Percentiles rank a stretch among this genome's conserved stretches.
These are phyloP conservation scores for Zygaena filipendulae DNA, from an alignment of 2,888 invertebrate species.

Conservation along the genomic window DNA sequence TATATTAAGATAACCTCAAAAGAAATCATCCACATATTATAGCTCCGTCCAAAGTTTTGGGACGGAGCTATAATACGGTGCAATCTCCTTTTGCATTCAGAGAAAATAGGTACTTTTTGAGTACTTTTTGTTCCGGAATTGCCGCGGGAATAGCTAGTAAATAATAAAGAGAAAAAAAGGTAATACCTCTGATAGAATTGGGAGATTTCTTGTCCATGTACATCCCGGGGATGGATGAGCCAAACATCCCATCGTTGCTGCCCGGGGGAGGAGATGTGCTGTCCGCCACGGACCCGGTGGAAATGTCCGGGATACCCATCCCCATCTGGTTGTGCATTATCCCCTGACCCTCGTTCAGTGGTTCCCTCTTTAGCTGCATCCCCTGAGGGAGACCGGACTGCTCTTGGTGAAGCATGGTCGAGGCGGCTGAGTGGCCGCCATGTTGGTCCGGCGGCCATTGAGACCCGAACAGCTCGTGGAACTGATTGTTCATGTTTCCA, in stretches of 20 bases:
- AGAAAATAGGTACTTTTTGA: too few species aligned
- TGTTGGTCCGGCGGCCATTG: conserved; percentile 65
- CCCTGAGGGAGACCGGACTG: conserved; percentile 31
- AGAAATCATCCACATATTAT: too few species aligned
- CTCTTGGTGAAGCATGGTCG: conserved; percentile 52
- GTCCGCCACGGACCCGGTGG: conserved; percentile 61
- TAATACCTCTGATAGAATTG: conserved; percentile 74
- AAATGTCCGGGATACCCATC: conserved; percentile 36
- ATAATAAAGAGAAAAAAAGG: too few species aligned
- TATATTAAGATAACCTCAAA: too few species aligned
- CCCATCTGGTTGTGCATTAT: conserved; percentile 51
- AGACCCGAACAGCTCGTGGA: conserved; percentile 59
- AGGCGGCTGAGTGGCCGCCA: conserved; percentile 55
- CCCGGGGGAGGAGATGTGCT: conserved; percentile 71
- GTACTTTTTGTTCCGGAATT: too few species aligned
- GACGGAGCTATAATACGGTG: too few species aligned
- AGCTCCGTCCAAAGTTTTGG: too few species aligned
- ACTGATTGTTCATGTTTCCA: conserved; percentile 54
- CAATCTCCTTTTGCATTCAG: too few species aligned
- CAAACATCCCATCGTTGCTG: conserved; percentile 52
- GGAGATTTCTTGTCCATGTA: conserved; percentile 71
- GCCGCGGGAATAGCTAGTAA: too few species aligned
- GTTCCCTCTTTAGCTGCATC: conserved; percentile 51
- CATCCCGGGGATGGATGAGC: conserved; percentile 52
- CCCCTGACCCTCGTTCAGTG: conserved; percentile 37